Evolutionary conservation across 64 coral and sea anemone species (phyloP).

Genomic region (Dendrophyllia cribrosa): DNA sequence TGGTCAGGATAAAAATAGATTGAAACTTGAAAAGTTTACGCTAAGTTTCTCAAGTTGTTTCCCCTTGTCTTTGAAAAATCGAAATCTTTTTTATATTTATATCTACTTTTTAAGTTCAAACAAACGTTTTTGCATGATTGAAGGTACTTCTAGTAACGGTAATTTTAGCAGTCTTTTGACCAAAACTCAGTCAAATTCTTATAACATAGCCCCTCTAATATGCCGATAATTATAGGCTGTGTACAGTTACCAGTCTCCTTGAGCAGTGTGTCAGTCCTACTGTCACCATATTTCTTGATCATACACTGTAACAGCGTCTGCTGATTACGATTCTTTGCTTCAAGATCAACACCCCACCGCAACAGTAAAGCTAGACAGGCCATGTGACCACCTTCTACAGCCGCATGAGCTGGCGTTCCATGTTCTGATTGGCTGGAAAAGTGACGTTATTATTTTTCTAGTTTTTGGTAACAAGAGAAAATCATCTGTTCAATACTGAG

Average conservation of each 20-base stretch:
- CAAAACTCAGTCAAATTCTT: too few relatives aligned
- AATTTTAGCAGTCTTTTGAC: too few relatives aligned
- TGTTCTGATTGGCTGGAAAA: conserved; percentile 51
- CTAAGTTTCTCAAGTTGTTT: too few relatives aligned
- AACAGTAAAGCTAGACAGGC: conserved; percentile 51
- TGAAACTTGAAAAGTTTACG: too few relatives aligned
- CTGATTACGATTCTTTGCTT: conserved; percentile 51
- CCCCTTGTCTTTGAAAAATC: too few relatives aligned
- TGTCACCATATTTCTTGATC: conserved; percentile 17
- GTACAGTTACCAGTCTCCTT: conserved; percentile 53
- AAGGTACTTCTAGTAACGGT: too few relatives aligned
- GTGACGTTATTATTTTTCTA: neutral
- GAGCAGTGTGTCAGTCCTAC: conserved; percentile 36
- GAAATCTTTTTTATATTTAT: too few relatives aligned
- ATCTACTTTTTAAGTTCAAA: too few relatives aligned
- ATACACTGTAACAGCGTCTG: conserved; percentile 60
- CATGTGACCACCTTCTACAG: conserved; percentile 21
- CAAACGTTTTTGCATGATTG: too few relatives aligned
- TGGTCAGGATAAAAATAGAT: too few relatives aligned
- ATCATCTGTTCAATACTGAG: too few relatives aligned
- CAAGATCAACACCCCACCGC: conserved; percentile 30
- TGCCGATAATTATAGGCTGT: neutral
- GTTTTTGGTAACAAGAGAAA: neutral
- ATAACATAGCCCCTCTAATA: too few relatives aligned
- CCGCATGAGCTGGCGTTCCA: conserved; percentile 64